These are phyloP conservation scores for Dipodomys stephensi DNA, from an alignment of 2,113 vertebrate genomes.

Conservation along the genomic window DNA sequence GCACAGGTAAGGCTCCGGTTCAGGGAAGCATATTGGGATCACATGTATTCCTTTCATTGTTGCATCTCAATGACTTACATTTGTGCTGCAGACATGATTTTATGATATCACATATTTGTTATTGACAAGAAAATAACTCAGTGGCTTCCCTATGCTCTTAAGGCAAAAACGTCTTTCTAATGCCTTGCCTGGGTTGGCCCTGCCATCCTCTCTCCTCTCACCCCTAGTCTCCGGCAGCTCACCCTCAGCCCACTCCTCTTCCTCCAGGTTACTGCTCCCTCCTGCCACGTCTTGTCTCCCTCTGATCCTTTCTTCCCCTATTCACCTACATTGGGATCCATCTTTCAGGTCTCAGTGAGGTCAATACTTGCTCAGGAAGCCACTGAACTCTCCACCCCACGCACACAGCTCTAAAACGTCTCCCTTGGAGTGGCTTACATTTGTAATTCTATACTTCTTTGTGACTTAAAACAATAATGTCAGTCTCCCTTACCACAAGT, in stretches of 20 bases:
- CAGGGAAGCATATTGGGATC: background rate
- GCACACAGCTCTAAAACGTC: background rate
- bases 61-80: background rate
- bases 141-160: background rate
- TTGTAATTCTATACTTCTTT: background rate
- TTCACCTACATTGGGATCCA: too few relatives aligned
- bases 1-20: background rate
- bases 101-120: background rate
- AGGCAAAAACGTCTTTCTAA: background rate
- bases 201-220: too few relatives aligned
- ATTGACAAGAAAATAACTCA: background rate
- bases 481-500: background rate
- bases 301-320: background rate
- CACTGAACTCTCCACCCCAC: too few relatives aligned
- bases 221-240: background rate
- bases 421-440: background rate
- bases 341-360: background rate
- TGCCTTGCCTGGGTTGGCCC: background rate
- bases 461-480: background rate
- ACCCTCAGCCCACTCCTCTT: background rate
- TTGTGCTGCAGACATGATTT: background rate
- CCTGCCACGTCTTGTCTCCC: background rate
- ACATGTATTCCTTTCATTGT: background rate
- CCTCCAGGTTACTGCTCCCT: background rate
- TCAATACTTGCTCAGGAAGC: background rate